Conservation (phyloP, 2,113 vertebrate species). For the Montifringilla adamsi region DNA sequence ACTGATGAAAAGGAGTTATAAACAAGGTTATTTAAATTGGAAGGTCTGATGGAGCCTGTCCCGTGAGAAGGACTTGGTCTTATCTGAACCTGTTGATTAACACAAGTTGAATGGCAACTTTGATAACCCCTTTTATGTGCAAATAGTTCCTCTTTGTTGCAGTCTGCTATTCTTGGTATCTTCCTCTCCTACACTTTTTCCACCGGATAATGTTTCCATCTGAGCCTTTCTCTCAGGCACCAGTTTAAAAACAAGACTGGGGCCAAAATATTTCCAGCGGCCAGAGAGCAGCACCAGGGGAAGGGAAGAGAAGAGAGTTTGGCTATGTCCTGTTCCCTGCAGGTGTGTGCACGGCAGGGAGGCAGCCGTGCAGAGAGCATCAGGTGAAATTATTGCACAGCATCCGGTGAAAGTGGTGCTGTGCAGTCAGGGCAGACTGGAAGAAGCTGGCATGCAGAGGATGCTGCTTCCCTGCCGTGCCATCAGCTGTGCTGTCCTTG, state of each 20-base stretch:
- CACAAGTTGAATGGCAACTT: slow-evolving; percentile 48
- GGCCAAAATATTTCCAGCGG: neutral
- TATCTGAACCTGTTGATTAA: slow-evolving; percentile 62
- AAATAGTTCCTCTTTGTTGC: slow-evolving; percentile 49
- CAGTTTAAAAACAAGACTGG: neutral
- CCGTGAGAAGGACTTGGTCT: slow-evolving; percentile 57
- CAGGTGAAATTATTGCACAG: too few relatives aligned
- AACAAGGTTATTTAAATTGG: slow-evolving; percentile 75
- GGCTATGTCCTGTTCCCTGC: neutral
- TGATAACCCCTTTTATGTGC: slow-evolving; percentile 27
- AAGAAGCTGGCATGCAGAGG: neutral
- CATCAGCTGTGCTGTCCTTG: neutral
- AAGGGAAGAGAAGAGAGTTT: neutral
- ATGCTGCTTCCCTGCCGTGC: neutral
- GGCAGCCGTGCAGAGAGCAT: too few relatives aligned
- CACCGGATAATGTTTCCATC: neutral
- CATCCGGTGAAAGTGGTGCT: neutral
- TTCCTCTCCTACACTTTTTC: slow-evolving; percentile 20
- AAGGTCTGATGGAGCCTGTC: slow-evolving; percentile 57
- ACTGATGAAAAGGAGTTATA: slow-evolving; percentile 61
- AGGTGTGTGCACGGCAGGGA: neutral
- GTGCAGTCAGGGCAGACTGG: neutral
- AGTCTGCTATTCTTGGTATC: neutral
- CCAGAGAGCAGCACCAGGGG: rapidly evolving
- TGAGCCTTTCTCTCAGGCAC: neutral